phyloP scores from a whole-genome alignment of 2,113 vertebrate genomes.

The Thinocorus orbignyianus region DNA sequence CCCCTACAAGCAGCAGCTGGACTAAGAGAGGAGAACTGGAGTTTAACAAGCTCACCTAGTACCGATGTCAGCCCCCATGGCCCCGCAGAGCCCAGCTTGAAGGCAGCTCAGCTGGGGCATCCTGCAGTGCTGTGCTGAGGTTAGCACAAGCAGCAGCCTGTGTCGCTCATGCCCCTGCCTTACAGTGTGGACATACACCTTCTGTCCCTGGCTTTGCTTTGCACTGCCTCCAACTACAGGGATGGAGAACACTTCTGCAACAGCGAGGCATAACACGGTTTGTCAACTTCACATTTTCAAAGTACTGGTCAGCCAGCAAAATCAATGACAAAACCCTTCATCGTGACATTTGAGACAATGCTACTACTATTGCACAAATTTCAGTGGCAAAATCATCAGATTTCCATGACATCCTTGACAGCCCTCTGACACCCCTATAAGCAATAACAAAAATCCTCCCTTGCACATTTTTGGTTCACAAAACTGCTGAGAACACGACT shows the following conservation, averaged over 20 bases:
- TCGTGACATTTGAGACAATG: background rate
- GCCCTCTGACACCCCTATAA: background rate
- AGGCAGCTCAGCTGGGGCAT: background rate
- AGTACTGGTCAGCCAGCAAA: background rate
- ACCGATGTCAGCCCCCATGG: background rate
- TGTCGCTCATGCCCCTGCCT: fast-evolving
- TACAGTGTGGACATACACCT: background rate
- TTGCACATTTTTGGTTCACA: background rate
- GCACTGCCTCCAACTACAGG: fast-evolving
- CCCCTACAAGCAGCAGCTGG: fast-evolving
- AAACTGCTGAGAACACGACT: background rate
- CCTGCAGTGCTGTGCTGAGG: background rate
- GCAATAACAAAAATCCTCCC: background rate
- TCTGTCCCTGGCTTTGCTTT: background rate
- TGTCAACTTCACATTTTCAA: background rate
- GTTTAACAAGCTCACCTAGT: background rate
- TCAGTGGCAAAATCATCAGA: background rate
- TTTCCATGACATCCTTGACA: background rate
- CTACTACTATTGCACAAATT: background rate
- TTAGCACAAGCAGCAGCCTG: background rate
- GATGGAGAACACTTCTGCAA: fast-evolving
- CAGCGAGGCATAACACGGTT: background rate
- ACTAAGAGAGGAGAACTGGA: background rate
- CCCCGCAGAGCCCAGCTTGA: background rate
- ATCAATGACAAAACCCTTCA: background rate